Conservation (phyloP, 2,888 invertebrate genomes). For the Clistopyga incitator region DNA sequence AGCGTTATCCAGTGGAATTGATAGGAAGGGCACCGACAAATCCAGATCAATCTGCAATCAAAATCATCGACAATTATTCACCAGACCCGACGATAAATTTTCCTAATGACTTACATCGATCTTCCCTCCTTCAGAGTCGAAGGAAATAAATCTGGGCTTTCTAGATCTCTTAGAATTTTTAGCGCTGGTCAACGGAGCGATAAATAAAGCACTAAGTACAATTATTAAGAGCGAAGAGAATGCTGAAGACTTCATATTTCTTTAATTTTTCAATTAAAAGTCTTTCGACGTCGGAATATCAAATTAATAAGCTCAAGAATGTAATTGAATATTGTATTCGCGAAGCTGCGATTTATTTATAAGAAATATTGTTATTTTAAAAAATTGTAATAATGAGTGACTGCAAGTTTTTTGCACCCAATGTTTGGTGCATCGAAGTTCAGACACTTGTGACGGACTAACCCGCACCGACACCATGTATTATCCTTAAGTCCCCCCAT, state of each 20-base stretch:
- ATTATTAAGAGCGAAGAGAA: slow-evolving; percentile 24
- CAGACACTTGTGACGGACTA: slow-evolving; percentile 59
- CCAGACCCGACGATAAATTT: neutral
- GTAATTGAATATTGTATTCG: neutral
- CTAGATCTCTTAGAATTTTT: slow-evolving; percentile 28
- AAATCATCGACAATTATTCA: neutral
- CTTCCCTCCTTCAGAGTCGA: slow-evolving; percentile 86
- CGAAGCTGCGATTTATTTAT: neutral
- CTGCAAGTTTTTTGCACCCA: neutral
- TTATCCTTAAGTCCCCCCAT: slow-evolving; percentile 61
- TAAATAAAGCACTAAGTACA: slow-evolving; percentile 49
- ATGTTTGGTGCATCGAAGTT: slow-evolving; percentile 53
- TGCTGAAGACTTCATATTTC: slow-evolving; percentile 45
- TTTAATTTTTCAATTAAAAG: neutral
- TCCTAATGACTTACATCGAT: slow-evolving; percentile 85
- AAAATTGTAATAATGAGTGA: neutral
- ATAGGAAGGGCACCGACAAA: slow-evolving; percentile 88
- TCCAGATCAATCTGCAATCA: slow-evolving; percentile 87
- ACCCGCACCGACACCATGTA: slow-evolving; percentile 28
- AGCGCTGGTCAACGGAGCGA: slow-evolving; percentile 8
- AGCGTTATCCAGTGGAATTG: slow-evolving; percentile 88
- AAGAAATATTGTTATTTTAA: too few species aligned
- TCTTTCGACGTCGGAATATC: neutral
- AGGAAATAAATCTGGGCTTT: slow-evolving; percentile 85
- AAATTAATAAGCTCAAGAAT: neutral